A percentile compares a stretch with the other conserved stretches of the same genome.
Evolutionary conservation across 2,113 vertebrate genomes (phyloP).

Genomic region (Gallinago jamesoni): DNA sequence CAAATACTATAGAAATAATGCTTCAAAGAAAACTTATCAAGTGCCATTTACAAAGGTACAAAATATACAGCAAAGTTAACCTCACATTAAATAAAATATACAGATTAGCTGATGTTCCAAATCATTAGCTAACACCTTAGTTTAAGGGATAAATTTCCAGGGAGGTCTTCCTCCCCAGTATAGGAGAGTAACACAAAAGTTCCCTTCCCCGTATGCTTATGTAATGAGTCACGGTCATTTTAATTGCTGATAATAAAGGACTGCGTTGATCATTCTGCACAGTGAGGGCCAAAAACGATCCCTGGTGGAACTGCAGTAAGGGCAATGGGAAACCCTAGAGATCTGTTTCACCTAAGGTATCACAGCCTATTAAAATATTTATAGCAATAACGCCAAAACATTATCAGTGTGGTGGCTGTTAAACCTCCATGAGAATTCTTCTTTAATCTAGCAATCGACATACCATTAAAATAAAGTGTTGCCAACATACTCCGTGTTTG

Average conservation of each 20-base stretch:
- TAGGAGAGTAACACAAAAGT: background rate
- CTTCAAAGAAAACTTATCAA: conserved; percentile 42
- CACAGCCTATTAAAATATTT: background rate
- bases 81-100: conserved; percentile 74
- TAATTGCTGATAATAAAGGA: background rate
- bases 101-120: conserved; percentile 26
- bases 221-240: background rate
- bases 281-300: background rate
- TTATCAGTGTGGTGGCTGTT: background rate
- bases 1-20: conserved; percentile 45
- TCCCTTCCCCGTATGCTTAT: background rate
- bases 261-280: background rate
- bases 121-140: conserved; percentile 56
- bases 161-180: background rate
- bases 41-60: conserved; percentile 76
- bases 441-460: background rate
- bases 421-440: background rate
- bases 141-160: conserved; percentile 44
- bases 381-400: background rate
- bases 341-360: background rate
- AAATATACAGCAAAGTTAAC: conserved; percentile 77
- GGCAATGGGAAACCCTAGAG: background rate
- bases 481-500: background rate
- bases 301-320: background rate
- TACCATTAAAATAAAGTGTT: conserved; percentile 66